A percentile compares a stretch with the other conserved stretches of the same genome.
Evolutionary conservation across 1,140 invertebrate species (phyloP).

Genomic region (Zaprionus africanus): DNA sequence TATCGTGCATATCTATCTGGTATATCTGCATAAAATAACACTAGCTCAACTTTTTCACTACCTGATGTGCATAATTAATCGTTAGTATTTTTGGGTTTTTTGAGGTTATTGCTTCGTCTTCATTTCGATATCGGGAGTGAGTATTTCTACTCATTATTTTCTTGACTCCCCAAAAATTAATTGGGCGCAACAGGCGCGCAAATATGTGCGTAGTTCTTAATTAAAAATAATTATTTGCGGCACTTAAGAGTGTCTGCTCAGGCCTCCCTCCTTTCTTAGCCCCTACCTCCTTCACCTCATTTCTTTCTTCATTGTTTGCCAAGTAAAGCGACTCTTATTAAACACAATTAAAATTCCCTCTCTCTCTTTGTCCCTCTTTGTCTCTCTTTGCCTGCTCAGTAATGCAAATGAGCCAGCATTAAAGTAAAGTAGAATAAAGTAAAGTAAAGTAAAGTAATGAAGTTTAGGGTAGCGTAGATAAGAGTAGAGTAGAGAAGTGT

Average conservation of each 20-base stretch:
- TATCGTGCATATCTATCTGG: background rate
- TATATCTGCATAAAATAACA: constrained; percentile 18
- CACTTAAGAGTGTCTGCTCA: constrained; percentile 2
- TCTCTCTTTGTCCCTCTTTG: constrained; percentile 1
- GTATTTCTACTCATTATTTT: constrained; percentile 6
- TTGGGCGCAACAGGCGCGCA: constrained; percentile 58
- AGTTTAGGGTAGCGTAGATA: no score
- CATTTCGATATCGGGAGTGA: background rate
- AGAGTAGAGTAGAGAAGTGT: no score
- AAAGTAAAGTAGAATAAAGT: constrained; percentile 28
- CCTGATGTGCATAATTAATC: constrained; percentile 64
- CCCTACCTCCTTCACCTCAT: background rate
- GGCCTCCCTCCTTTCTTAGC: background rate
- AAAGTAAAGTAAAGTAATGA: constrained; percentile 13
- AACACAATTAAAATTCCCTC: constrained; percentile 69
- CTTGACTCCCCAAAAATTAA: constrained; percentile 47
- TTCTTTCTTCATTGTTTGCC: constrained; percentile 12
- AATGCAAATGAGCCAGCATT: constrained; percentile 75
- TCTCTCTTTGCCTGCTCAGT: background rate
- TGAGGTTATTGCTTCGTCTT: constrained; percentile 50
- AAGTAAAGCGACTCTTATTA: constrained; percentile 69
- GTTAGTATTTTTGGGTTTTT: constrained; percentile 11
- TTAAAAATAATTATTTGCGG: constrained; percentile 71
- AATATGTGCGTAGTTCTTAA: constrained; percentile 63
- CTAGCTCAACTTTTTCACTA: constrained; percentile 26